Base-by-base conservation (phyloP, 2,888 invertebrate genomes). In the Andrena camellia region DNA sequence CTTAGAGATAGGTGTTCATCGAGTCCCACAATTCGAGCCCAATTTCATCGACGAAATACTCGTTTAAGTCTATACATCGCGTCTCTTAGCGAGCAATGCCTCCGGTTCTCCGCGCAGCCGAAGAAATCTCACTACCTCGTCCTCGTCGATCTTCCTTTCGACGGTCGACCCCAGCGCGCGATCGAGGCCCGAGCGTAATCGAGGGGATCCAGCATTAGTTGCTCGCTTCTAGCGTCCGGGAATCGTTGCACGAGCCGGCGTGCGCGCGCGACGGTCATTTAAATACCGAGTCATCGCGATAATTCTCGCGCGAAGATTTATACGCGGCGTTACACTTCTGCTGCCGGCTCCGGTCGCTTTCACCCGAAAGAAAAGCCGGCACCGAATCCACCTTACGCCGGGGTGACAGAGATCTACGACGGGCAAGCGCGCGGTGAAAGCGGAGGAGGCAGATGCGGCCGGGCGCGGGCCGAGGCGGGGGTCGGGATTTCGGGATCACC, bases 401-500 rank as follows among this genome's bases (percentile, higher is more conserved):
- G 59, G 76, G 68, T 69, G 81, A 81, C 83, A 81, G 83, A 81
- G 83, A 83, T 81, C 81, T 83, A 77, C 77, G 81, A 67, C 62
- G 48, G 59, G 52, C n/a, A 64, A 52, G 42, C 31, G 57, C 57
- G 48, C 67, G 75, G 80, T 75, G 85, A 81, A 85, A 84, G 84
- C 77, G 81, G 60, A 60, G 63, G 72, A 29, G 78, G 72, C 64
- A 74, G 79, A 76, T 72, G 54, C n/a, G 68, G 33, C 70, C 74
- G 77, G 82, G 73, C 81, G 81, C 69, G 48, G 70, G 17, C 8
- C 1, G 10, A 8, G 31, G 42, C 35, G 23, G 52, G 60, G 59
- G 42, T 48, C 63, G 48, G 67, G 86, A 86, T 83, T 89, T 89
- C 83, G 81, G 88, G 77, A 85, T 89, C 89, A 90, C 89, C 89